Evolutionary conservation across 2,113 vertebrate genomes (phyloP), one percentile per base, ranked within the genome.

Genomic region (Myotis davidii): DNA sequence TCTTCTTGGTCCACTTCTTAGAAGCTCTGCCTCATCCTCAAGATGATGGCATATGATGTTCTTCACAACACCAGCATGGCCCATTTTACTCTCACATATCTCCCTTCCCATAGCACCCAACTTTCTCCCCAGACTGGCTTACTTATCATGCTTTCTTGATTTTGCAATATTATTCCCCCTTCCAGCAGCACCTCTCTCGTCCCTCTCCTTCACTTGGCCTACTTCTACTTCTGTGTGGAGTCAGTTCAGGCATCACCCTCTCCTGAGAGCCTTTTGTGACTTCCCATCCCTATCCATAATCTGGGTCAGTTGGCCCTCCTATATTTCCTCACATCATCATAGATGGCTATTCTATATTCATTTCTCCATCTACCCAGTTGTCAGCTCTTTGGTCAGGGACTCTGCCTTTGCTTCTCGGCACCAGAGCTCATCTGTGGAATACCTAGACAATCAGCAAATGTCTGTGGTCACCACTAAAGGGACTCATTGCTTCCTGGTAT

Each of bases 401-500:
- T 72, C 45, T 54, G 29, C 29, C n/a, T 65, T 85, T 64, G 27
- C 25, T 39, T 70, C 3, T 29, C 17, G 16, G 17, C 56, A 42
- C 37, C 27, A 25, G 20, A 21, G 23, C 14, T 54, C 12, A 45
- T 48, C 25, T 54, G 29, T 91, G 54, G 48, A 27, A 56, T 39
- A 6, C 37, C 59, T n/a, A 42, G 50, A 73, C 17, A 54, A 42
- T 84, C 76, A 72, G 34, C 14, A 59, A 59, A 73, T 27, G 21
- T 61, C 70, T 56, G 9, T 77, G 52, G 64, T 94, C 42, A 84
- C n/a, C 39, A 48, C 32, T 42, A 87, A 72, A 42, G 82, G 39
- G 13, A 34, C 23, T 70, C 48, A 13, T 65, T 32, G 29, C 9
- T 81, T 65, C 32, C 65, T 59, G 56, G 25, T 29, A 90, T 72